phyloP scores from a whole-genome alignment of 2,888 invertebrate species.

The Druceiella hillmani region DNA sequence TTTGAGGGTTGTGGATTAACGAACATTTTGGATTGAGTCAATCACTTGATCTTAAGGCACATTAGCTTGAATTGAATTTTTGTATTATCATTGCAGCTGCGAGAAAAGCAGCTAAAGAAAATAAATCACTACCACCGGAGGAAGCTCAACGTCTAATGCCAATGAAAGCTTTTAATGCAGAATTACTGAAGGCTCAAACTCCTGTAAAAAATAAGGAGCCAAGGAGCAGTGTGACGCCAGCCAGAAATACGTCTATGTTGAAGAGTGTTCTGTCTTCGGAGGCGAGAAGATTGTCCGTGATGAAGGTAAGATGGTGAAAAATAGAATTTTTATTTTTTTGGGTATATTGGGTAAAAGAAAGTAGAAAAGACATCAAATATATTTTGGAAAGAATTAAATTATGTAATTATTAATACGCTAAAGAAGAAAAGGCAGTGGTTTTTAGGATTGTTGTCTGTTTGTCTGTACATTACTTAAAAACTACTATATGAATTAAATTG shows the following conservation, averaged over 20 bases:
- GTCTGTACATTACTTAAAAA: no score
- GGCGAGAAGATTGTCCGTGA: conserved; percentile 35
- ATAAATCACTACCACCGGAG: conserved; percentile 22
- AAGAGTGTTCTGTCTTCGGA: conserved; percentile 40
- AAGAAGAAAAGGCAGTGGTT: no score
- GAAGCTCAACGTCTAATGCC: no score
- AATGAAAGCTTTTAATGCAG: conserved; percentile 44
- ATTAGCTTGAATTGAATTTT: conserved; percentile 1
- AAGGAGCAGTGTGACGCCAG: conserved; percentile 21
- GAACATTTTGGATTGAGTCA: neutral
- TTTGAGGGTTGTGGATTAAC: no score
- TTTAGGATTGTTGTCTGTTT: no score
- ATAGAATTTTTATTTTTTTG: conserved; percentile 5
- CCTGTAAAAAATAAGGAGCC: conserved; percentile 32
- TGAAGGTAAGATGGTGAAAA: conserved; percentile 29
- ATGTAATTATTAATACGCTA: no score
- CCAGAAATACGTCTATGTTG: conserved; percentile 27
- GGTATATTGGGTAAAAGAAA: no score
- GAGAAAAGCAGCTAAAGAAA: conserved; percentile 35
- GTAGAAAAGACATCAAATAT: no score
- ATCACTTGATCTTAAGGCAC: neutral
- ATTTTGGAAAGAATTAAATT: no score
- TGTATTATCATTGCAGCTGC: conserved; percentile 34
- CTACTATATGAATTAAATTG: no score
- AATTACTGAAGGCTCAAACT: conserved; percentile 41